A percentile compares a stretch with the other conserved stretches of the same genome.
phyloP scores from a whole-genome alignment of 2,888 invertebrate genomes.

The Argyra leucocephala region DNA sequence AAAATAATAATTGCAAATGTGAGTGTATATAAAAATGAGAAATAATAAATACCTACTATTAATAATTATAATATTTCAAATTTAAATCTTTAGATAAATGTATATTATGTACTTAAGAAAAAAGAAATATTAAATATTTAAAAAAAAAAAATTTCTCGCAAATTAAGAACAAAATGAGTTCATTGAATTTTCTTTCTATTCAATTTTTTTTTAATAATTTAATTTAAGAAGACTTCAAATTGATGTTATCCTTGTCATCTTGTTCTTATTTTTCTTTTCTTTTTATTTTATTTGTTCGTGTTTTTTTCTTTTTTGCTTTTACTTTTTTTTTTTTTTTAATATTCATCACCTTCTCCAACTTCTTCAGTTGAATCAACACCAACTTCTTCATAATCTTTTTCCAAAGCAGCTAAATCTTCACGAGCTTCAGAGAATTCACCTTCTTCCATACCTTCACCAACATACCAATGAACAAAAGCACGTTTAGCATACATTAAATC shows the following conservation, averaged over 20 bases:
- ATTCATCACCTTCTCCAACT: slow-evolving; percentile 62
- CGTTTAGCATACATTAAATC: slow-evolving; percentile 94
- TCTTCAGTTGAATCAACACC: slow-evolving; percentile 65
- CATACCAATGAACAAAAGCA: slow-evolving; percentile 93
- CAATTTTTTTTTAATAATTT: no score
- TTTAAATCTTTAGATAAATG: neutral
- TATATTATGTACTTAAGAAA: neutral
- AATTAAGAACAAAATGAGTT: neutral
- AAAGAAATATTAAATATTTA: neutral
- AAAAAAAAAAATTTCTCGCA: neutral
- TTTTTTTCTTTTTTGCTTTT: slow-evolving; percentile 8
- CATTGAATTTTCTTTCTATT: no score
- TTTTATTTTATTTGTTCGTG: neutral
- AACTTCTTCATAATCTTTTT: slow-evolving; percentile 72
- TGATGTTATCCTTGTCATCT: no score
- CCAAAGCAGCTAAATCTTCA: slow-evolving; percentile 72
- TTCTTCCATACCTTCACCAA: slow-evolving; percentile 80
- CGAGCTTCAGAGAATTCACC: slow-evolving; percentile 80
- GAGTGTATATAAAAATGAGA: neutral
- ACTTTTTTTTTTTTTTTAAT: slow-evolving; percentile 42
- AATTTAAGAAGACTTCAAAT: no score
- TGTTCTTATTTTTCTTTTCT: neutral
- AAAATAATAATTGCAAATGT: neutral
- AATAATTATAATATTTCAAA: neutral
- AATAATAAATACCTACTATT: slow-evolving; percentile 6